Base-by-base conservation (phyloP, 2,888 invertebrate species). In the Taphrorychus bicolor region DNA sequence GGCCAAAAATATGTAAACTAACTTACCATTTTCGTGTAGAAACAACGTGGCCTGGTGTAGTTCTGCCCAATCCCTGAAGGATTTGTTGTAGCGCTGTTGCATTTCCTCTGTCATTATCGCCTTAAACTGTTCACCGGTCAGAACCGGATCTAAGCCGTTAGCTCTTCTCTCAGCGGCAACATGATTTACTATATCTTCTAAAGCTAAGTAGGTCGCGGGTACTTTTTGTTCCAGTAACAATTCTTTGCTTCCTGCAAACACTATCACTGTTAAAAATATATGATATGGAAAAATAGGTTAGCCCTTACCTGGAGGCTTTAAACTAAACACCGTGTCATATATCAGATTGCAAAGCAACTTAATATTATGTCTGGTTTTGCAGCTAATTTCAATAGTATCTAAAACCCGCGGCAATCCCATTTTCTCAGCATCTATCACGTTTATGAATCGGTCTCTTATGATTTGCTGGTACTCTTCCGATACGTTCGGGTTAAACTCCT, bases 1-100 rank as follows among this genome's bases (percentile, higher is more conserved):
- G n/a, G n/a, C n/a, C n/a, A n/a, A n/a, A n/a, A 21, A 53, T 14
- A 22, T 52, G 11, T 11, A 52, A 14, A 19, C 22, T 19, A 48
- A 71, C 76, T 75, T 75, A 87, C 95, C 98, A 81, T 98, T 98
- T 78, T 99, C 99, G 79, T 99, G 98, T 0, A 99, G 86, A 82
- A 99, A 99, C 80, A 96, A 88, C 0, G 98, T 97, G 0, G 98
- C 99, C 79, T 98, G 97, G 76, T 95, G 93, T 58, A 98, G 82
- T 80, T 98, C 98, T 0, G 94, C 91, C 7, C 89, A 88, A 84
- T 95, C 97, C n/a, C 96, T 86, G 79, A 95, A 95, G 63, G 88
- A 87, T 51, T 89, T 86, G 67, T 89, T 87, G 73, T 88, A 88
- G 69, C 89, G 86, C 73, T 89, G 88, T 71, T 90, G 87, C 89